Conservation (phyloP, 2,797 vertebrate species). For the Limnodromus scolopaceus region DNA sequence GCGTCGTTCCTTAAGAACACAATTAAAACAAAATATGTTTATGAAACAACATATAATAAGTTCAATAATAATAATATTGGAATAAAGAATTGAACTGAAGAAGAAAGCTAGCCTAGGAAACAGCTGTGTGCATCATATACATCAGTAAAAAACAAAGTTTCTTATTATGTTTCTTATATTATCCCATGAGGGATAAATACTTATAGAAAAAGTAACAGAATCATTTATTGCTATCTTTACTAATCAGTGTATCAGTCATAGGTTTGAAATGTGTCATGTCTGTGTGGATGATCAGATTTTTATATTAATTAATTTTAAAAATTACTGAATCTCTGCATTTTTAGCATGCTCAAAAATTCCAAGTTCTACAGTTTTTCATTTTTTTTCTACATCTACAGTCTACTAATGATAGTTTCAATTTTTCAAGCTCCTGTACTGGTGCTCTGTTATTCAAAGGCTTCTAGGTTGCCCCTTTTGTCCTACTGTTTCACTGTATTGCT, state of each 20-base stretch:
- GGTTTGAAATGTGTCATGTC: neutral
- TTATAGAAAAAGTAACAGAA: neutral
- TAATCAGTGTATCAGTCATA: neutral
- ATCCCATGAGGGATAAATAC: neutral
- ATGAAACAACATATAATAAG: neutral
- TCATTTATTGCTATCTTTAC: neutral
- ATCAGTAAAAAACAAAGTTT: neutral
- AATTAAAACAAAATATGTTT: neutral
- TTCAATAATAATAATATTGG: neutral
- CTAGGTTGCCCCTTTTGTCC: neutral
- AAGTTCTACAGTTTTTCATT: neutral
- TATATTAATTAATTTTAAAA: neutral
- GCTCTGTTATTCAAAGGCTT: neutral
- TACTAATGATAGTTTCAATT: neutral
- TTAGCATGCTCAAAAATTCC: neutral
- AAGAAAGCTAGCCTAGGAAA: neutral
- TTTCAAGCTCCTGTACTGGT: neutral
- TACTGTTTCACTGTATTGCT: neutral
- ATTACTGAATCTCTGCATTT: neutral
- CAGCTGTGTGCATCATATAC: neutral
- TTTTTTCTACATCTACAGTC: neutral
- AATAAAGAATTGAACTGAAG: neutral
- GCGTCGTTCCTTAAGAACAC: constrained; percentile 76
- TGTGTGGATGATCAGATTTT: neutral
- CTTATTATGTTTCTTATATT: neutral